A percentile compares a stretch with the other conserved stretches of the same genome.
Conservation (phyloP, 2,797 vertebrate species). For the Coluber constrictor region DNA sequence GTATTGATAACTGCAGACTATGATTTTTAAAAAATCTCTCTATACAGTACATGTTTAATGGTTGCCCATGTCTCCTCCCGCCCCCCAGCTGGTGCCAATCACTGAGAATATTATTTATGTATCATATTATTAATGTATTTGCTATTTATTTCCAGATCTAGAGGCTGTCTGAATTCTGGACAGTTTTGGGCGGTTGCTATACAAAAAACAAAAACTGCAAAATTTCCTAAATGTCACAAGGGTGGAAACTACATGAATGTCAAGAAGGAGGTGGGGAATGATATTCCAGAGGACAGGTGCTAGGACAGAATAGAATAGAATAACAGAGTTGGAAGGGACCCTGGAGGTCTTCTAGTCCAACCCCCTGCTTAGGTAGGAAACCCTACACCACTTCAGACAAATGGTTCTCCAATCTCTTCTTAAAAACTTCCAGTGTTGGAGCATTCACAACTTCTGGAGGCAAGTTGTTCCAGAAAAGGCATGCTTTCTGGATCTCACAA, state of each 20-base stretch:
- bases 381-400: no score
- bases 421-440: no score
- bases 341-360: no score
- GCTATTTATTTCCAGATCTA: neutral
- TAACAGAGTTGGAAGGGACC: no score
- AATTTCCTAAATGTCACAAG: neutral
- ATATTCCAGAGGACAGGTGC: neutral
- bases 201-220: neutral
- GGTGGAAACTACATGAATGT: neutral
- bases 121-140: neutral
- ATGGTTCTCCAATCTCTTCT: no score
- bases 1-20: neutral
- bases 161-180: neutral
- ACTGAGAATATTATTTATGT: neutral
- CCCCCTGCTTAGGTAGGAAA: no score
- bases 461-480: neutral
- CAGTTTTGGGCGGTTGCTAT: neutral
- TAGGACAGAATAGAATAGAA: neutral
- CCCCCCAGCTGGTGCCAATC: conserved; percentile 6
- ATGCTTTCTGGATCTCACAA: neutral
- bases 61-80: neutral
- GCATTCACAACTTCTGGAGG: no score
- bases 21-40: neutral
- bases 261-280: neutral
- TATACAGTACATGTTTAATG: conserved; percentile 4